Base-by-base conservation (phyloP, 2,797 vertebrate genomes). In the Myotis planiceps region DNA sequence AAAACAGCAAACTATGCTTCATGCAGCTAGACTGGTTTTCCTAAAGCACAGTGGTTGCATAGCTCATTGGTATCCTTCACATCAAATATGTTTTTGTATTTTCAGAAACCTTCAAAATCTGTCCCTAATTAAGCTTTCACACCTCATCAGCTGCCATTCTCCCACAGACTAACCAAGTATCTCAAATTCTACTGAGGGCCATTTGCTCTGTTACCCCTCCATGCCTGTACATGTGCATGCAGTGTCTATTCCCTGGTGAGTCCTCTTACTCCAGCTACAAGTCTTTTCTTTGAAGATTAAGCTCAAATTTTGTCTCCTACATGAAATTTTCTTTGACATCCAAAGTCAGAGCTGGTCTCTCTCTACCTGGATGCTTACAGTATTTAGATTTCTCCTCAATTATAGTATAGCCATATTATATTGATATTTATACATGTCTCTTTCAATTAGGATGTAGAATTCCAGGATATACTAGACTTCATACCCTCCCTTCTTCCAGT, bases 81-180 rank as follows among this genome's bases (percentile, higher is more conserved):
- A 14, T 78, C 75, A 71, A 82, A 79, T 83, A 10, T 65, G 19
- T 23, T 39, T 69, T 39, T 65, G 5, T 79, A 13, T 79, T 79
- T 65, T 92, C 29, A 34, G 71, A 37, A 78, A 23, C 8, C 45
- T 90, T 93, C 51, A n/a, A 6, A 88, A 45, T 83, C 69, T 66
- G 37, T 89, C 71, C 5, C 19, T 29, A 3, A 16, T 89, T 75
- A 53, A 49, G 29, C 5, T 29, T 94, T 71, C 29, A 71, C 68
- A 53, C 2, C 6, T 85, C 53, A 83, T 75, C 63, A 78, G 25
- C 49, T 78, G 14, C 13, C 9, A 39, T 72, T 71, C 18, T 32
- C 45, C 47, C 21, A 78, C 7, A 94, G 37, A 58, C 5, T 8
- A 75, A 7, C 23, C 5, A 72, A 76, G 8, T 37, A 6, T 68